Base-by-base conservation (phyloP, 2,113 vertebrate species). In the Spermophilus dauricus region DNA sequence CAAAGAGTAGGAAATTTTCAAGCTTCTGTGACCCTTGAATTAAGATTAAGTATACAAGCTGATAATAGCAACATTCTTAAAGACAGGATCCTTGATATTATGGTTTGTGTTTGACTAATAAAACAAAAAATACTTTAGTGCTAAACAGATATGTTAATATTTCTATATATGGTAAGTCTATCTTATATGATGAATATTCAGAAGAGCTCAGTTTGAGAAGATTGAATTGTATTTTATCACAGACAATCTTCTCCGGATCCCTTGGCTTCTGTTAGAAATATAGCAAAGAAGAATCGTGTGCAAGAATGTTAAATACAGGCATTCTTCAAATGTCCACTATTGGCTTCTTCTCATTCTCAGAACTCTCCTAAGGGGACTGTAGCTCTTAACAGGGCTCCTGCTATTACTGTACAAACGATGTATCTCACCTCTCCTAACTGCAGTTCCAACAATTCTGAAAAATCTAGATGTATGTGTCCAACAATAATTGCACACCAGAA, bases 21-120 rank as follows among this genome's bases (percentile, higher is more conserved):
- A 88, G 45, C 24, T 97, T 96, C 91, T 96, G 78, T 76, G 76
- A 83, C 65, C 87, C 97, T 98, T 95, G 94, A 97, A 96, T 96
- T 95, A 95, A 97, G 22, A 88, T 30, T 28, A 92, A 97, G 97
- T 97, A 94, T 69, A 82, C 14, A 58, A 24, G 88, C 11, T 90
- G 61, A 75, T 83, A 84, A 92, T 96, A 48, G 26, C 67, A 98
- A 42, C 80, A 96, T 58, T 37, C 20, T 8, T 94, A 77, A 97
- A 97, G 96, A 84, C 5, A 95, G 16, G 97, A 94, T 18, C 82
- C 48, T 78, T 61, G 73, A 89, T 91, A 85, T 95, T 45, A 91
- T 78, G 96, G 61, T 76, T 93, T 75, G 22, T 85, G 30, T 86
- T 39, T 96, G 37, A 85, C 39, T 95, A 69, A 70, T 93, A 69